Conservation (phyloP, 2,797 vertebrate species). For the Melanogrammus aeglefinus region DNA sequence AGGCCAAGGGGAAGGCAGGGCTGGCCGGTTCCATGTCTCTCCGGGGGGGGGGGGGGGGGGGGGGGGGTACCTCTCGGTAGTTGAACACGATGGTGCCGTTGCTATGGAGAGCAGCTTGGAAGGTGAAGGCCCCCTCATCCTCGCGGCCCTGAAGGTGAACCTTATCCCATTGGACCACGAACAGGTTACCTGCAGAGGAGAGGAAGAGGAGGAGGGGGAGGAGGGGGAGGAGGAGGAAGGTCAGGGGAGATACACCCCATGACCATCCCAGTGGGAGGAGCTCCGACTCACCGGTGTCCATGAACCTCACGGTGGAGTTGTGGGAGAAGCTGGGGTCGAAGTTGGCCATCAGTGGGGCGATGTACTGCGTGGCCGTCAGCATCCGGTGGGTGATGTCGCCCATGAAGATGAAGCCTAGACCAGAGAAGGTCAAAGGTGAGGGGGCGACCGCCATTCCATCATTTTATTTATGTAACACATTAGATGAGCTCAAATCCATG, state of each 20-base stretch:
- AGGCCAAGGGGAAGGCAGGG: not conserved
- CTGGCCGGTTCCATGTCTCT: too few species aligned
- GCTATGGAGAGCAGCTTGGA: conserved; percentile 84
- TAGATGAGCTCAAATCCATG: not conserved
- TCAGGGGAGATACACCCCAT: not conserved
- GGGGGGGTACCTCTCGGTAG: conserved; percentile 81
- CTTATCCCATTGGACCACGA: conserved; percentile 93
- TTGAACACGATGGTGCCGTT: conserved; percentile 87
- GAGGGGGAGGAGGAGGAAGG: conserved; percentile 1
- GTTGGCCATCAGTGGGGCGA: conserved; percentile 97
- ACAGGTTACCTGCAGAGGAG: conserved; percentile 76
- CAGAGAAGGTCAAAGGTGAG: not conserved
- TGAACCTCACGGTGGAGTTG: conserved; percentile 87
- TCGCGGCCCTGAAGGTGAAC: conserved; percentile 88
- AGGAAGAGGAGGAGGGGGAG: conserved; percentile 12
- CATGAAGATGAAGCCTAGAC: conserved; percentile 90
- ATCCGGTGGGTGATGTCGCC: conserved; percentile 91
- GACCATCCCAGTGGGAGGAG: not conserved
- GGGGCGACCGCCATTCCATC: not conserved
- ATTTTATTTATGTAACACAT: not conserved
- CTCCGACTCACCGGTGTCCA: conserved; percentile 85
- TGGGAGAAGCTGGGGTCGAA: conserved; percentile 92
- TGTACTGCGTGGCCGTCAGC: conserved; percentile 94
- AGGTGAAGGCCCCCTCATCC: conserved; percentile 84
- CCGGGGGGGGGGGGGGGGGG: too few species aligned